A percentile compares a stretch with the other conserved stretches of the same genome.
These are phyloP conservation scores for Zaprionus kolodkinae DNA, from an alignment of 1,140 invertebrate species.

Conservation along the genomic window DNA sequence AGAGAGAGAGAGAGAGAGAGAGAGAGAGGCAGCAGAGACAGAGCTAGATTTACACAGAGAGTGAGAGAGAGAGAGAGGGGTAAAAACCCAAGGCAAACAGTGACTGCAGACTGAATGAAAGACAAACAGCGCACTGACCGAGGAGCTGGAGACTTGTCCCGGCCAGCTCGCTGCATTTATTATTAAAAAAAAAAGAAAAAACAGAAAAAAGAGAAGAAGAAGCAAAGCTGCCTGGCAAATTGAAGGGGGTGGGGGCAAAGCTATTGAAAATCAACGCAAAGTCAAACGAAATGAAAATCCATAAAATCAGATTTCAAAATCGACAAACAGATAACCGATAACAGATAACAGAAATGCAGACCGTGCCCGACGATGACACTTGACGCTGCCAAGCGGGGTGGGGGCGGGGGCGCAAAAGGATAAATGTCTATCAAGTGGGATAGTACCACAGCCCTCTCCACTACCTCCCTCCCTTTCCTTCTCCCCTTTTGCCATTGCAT, in stretches of 20 bases:
- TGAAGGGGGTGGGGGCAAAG: constrained; percentile 3
- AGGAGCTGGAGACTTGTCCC: not conserved
- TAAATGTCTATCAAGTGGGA: constrained; percentile 48
- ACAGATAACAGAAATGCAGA: constrained; percentile 12
- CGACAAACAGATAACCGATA: constrained; percentile 61
- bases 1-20: constrained; percentile 34
- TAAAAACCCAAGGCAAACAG: too few species aligned
- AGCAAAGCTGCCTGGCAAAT: not conserved
- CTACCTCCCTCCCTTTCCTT: not conserved
- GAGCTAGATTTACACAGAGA: constrained; percentile 27
- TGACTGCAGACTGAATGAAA: constrained; percentile 1
- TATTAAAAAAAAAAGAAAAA: constrained; percentile 51
- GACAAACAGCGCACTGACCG: not conserved
- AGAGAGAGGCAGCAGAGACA: constrained; percentile 57
- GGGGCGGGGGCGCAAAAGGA: constrained; percentile 42
- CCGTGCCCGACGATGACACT: constrained; percentile 35
- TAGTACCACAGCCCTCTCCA: not conserved
- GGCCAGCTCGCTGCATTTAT: constrained; percentile 45
- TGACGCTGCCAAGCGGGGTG: constrained; percentile 33
- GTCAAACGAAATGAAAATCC: constrained; percentile 80
- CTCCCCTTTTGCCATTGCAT: constrained; percentile 64
- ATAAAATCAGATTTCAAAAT: constrained; percentile 82
- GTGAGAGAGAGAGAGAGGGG: not conserved
- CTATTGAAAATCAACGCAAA: constrained; percentile 78
- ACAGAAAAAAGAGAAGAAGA: too few species aligned